phyloP scores from a whole-genome alignment of 2,797 vertebrate species.

The Syngnathus rostellatus region DNA sequence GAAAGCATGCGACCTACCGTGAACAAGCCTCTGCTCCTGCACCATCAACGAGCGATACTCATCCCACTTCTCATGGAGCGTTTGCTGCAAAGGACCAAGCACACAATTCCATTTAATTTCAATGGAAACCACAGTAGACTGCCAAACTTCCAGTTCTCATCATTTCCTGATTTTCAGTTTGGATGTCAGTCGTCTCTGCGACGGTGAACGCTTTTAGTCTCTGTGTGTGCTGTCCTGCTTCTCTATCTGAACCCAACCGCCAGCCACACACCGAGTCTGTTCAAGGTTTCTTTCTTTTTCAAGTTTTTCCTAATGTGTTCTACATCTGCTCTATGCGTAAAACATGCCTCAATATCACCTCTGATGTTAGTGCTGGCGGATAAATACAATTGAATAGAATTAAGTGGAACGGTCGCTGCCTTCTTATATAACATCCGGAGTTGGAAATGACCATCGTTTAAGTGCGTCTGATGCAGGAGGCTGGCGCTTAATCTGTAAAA shows the following conservation, averaged over 20 bases:
- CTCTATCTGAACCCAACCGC: background rate
- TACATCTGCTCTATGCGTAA: no score
- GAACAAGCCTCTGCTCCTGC: conserved; percentile 87
- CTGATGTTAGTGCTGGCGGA: background rate
- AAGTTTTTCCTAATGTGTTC: background rate
- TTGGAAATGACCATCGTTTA: background rate
- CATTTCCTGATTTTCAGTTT: no score
- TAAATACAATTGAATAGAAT: background rate
- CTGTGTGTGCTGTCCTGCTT: no score
- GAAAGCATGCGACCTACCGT: conserved; percentile 66
- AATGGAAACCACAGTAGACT: background rate
- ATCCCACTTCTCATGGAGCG: conserved; percentile 92
- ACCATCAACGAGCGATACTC: conserved; percentile 90
- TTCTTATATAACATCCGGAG: background rate
- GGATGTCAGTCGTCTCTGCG: no score
- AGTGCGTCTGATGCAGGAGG: conserved; percentile 9
- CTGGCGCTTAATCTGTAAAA: conserved; percentile 32
- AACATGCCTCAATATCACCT: background rate
- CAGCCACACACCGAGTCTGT: no score
- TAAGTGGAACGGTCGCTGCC: background rate
- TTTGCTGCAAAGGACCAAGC: conserved; percentile 73
- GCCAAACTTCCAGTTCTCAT: no score
- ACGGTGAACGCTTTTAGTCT: no score
- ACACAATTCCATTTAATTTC: background rate
- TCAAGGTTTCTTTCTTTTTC: background rate